Evolutionary conservation across 2,797 vertebrate genomes (phyloP), one percentile per base, ranked within the genome.

Genomic region (Hirundo rustica): DNA sequence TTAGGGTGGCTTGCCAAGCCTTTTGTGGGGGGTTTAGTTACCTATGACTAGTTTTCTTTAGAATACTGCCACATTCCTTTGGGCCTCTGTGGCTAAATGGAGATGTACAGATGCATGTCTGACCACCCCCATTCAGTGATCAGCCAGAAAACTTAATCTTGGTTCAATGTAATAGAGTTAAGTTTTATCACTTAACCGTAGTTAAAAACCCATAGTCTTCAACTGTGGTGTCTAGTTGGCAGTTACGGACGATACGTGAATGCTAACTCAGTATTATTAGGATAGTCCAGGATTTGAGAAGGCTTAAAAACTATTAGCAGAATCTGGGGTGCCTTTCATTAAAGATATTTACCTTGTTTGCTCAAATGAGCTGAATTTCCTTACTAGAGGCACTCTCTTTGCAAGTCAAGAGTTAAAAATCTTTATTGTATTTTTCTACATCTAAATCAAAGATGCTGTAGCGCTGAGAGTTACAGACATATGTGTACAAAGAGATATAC

Each of bases 21-120:
- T 96, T 93, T 95, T 94, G 89, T 96, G 40, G 68, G 10, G 42
- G 64, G 61, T 83, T 86, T 65, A 92, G 93, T 95, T 79, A 93
- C 89, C 81, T 64, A 80, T 94, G 82, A 82, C 57, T 95, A 89
- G 78, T 89, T 96, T 91, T 92, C 86, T 97, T 96, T 96, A 95
- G 91, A 89, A 70, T 65, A 86, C 44, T 91, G 86, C n/a, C 54
- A 85, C 87, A 32, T 93, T 83, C 64, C 85, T 90, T 68, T 74
- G 65, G 75, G 64, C 21, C 67, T 38, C 77, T 91, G 15, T 84
- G 78, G 65, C 80, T 95, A 83, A 96, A 95, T 94, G 87, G 73
- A 97, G 93, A 92, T 88, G 76, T 93, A 81, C 48, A 83, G 66
- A 81, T 34, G 9, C 51, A 22, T 82, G 92, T 93, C 75, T 55